Evolutionary conservation across 2,113 vertebrate genomes (phyloP).

Genomic region (Rynchops niger): DNA sequence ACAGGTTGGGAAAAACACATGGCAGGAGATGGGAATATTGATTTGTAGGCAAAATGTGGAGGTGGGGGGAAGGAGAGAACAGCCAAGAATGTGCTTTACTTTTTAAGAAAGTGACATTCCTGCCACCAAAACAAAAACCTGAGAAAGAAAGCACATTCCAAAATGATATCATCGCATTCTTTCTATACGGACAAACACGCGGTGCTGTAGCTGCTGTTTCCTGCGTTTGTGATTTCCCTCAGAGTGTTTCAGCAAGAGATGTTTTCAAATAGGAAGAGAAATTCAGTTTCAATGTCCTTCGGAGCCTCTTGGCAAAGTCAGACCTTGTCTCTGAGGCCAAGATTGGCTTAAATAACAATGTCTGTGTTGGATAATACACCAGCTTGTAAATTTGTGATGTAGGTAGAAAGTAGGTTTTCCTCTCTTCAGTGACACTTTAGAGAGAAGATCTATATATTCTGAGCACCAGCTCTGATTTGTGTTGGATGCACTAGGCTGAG

Average conservation of each 20-base stretch:
- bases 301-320: neutral
- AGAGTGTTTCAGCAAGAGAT: neutral
- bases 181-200: conserved; percentile 6
- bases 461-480: neutral
- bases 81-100: conserved; percentile 62
- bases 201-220: conserved; percentile 30
- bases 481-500: neutral
- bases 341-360: neutral
- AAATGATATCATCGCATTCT: conserved; percentile 43
- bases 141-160: conserved; percentile 55
- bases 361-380: neutral
- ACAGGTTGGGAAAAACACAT: conserved; percentile 62
- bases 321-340: neutral
- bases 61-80: neutral
- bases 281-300: neutral
- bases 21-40: conserved; percentile 44
- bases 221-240: conserved; percentile 37
- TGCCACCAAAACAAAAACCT: conserved; percentile 53
- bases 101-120: conserved; percentile 50
- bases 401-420: neutral
- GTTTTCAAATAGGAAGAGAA: conserved; percentile 53
- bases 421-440: neutral
- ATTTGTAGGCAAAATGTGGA: conserved; percentile 22
- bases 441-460: neutral
- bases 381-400: neutral